Conservation (phyloP, 2,113 vertebrate genomes). For the Pipa parva region DNA sequence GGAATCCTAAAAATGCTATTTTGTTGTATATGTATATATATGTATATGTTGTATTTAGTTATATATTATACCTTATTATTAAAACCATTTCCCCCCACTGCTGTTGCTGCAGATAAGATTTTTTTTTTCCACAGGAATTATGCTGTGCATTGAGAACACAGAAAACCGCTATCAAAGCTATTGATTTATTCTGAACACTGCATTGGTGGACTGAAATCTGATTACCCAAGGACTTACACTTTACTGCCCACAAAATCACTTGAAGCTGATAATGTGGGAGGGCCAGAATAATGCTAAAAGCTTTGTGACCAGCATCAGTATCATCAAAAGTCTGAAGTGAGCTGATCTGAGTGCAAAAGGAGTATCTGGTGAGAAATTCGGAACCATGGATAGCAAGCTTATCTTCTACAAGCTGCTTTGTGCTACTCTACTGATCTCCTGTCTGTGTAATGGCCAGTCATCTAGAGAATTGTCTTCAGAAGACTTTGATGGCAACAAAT, state of each 20-base stretch:
- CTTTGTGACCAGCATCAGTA: constrained; percentile 5
- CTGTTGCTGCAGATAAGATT: too few species aligned
- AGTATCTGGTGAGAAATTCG: constrained; percentile 4
- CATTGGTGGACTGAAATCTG: constrained; percentile 23
- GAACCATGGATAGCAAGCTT: constrained; percentile 61
- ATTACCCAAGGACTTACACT: constrained; percentile 21
- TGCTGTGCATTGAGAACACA: background rate
- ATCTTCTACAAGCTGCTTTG: constrained; percentile 52
- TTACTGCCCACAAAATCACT: constrained; percentile 1
- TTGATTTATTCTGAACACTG: constrained; percentile 3
- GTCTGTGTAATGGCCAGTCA: constrained; percentile 51
- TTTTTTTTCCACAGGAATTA: too few species aligned
- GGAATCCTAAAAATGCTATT: too few species aligned
- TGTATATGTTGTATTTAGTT: too few species aligned
- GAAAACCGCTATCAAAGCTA: background rate
- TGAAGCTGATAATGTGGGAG: constrained; percentile 24
- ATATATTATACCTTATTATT: too few species aligned
- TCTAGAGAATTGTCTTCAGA: constrained; percentile 58
- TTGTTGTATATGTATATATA: too few species aligned
- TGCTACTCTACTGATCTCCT: constrained; percentile 46
- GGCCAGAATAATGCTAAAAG: constrained; percentile 24
- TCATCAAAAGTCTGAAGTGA: background rate
- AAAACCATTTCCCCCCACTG: too few species aligned
- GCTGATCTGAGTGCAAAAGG: background rate
- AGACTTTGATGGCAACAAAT: constrained; percentile 44